phyloP scores from a whole-genome alignment of 2,113 vertebrate species.

The Semnornis frantzii region DNA sequence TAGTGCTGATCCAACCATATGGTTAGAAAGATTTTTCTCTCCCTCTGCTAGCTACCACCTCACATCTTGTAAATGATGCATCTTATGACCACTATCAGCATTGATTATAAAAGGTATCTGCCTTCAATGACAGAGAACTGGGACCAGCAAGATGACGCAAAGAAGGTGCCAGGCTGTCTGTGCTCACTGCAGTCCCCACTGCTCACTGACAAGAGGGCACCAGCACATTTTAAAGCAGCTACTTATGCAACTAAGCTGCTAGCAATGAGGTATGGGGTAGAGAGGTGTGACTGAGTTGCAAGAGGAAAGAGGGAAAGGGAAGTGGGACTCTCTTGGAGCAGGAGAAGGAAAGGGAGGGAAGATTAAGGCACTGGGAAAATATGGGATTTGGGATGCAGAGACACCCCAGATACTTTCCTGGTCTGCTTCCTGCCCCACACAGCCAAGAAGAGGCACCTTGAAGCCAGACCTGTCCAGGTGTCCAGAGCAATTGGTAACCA shows the following conservation, averaged over 20 bases:
- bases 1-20: background rate
- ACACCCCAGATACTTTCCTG: background rate
- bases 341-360: background rate
- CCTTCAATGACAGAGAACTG: background rate
- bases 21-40: constrained; percentile 20
- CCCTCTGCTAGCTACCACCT: background rate
- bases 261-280: background rate
- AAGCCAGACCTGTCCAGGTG: background rate
- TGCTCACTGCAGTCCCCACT: background rate
- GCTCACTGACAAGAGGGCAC: background rate
- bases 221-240: background rate
- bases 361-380: background rate
- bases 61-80: background rate
- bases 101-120: background rate
- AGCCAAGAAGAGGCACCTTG: background rate
- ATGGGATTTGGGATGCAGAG: background rate
- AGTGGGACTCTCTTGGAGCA: background rate
- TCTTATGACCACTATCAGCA: background rate
- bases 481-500: background rate
- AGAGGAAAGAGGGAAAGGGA: background rate
- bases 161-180: background rate
- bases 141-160: background rate
- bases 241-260: background rate
- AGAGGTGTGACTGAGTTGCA: background rate
- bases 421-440: background rate